Percentiles rank a stretch among this genome's conserved stretches.
phyloP scores from a whole-genome alignment of 2,888 invertebrate species.

The Zeuzera pyrina region DNA sequence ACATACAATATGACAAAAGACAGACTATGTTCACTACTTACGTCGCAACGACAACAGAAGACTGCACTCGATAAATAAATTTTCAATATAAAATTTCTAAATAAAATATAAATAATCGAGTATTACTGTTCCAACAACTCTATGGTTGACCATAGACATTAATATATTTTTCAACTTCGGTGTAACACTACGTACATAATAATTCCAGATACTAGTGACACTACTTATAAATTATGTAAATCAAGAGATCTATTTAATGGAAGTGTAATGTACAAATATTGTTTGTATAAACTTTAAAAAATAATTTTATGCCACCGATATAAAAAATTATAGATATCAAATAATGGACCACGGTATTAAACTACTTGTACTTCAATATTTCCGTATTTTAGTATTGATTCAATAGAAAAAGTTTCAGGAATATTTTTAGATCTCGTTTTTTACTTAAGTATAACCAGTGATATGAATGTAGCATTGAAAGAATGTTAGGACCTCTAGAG shows the following conservation, averaged over 20 bases:
- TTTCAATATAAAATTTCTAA: constrained; percentile 54
- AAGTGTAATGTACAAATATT: no score
- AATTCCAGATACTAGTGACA: constrained; percentile 22
- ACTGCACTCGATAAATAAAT: constrained; percentile 43
- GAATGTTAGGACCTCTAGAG: no score
- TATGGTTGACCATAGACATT: constrained; percentile 61
- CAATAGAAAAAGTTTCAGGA: no score
- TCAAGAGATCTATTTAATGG: constrained; percentile 59
- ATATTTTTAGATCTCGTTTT: no score
- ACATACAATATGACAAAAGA: constrained; percentile 57
- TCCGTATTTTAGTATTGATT: no score
- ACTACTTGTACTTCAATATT: no score
- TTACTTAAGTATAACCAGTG: no score
- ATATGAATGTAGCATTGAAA: no score
- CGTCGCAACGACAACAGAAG: constrained; percentile 58
- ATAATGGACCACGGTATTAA: no score
- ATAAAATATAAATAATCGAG: constrained; percentile 71
- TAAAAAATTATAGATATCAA: no score
- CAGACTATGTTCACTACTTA: constrained; percentile 39
- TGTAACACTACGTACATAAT: constrained; percentile 35
- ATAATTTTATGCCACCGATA: no score
- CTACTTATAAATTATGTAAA: constrained; percentile 26
- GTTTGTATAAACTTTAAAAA: no score
- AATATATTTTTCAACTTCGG: constrained; percentile 39
- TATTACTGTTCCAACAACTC: constrained; percentile 68